phyloP scores from a whole-genome alignment of 2,888 invertebrate genomes.

The Monoplex corrugatus region DNA sequence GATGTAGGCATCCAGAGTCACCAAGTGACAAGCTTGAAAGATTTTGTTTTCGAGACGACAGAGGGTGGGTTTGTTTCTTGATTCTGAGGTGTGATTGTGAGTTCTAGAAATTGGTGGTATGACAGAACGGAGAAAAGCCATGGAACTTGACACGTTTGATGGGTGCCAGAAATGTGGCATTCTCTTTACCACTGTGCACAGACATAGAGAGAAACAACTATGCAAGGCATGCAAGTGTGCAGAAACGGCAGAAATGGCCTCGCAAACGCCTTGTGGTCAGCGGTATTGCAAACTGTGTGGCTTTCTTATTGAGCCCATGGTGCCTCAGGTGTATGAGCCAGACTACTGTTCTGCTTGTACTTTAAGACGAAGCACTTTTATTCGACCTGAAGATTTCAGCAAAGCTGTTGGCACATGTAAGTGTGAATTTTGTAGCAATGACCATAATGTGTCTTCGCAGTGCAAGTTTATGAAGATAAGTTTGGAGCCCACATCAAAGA shows the following conservation, averaged over 20 bases:
- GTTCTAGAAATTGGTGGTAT: no score
- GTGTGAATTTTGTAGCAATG: conserved; percentile 30
- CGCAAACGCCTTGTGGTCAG: conserved; percentile 33
- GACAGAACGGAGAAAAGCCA: neutral
- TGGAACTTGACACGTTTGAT: neutral
- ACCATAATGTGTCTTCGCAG: neutral
- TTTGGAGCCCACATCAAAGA: neutral
- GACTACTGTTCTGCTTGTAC: neutral
- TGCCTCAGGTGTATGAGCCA: neutral
- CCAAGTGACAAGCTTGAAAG: no score
- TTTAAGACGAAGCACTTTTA: neutral
- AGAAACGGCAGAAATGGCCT: neutral
- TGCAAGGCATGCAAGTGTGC: neutral
- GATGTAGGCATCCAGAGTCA: no score
- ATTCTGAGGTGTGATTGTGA: no score
- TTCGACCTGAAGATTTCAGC: no score
- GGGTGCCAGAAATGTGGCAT: conserved; percentile 35
- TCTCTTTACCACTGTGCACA: neutral
- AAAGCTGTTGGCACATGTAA: neutral
- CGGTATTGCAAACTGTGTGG: conserved; percentile 45
- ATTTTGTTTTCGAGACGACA: no score
- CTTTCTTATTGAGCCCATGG: conserved; percentile 20
- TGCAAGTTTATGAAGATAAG: neutral
- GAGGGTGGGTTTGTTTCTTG: no score
- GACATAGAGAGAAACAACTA: neutral